Percentiles rank a stretch among this genome's conserved stretches.
These are phyloP conservation scores for Pelodiscus sinensis DNA, from an alignment of 2,113 vertebrate genomes.

Conservation along the genomic window DNA sequence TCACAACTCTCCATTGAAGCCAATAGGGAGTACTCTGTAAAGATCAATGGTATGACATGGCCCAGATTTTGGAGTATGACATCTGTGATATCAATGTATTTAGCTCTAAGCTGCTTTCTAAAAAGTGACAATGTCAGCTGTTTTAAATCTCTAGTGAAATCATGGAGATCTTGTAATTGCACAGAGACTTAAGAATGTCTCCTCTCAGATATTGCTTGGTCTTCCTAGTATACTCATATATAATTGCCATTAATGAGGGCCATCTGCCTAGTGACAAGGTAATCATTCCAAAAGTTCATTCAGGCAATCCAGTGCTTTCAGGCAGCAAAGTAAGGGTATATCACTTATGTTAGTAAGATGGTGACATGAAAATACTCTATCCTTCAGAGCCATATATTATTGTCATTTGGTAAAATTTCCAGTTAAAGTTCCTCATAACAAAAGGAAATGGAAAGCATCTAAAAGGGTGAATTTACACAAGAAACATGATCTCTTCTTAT, in stretches of 20 bases:
- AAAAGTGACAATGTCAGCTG: constrained; percentile 56
- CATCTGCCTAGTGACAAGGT: constrained; percentile 52
- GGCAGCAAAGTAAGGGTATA: background rate
- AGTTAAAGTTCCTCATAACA: background rate
- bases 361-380: background rate
- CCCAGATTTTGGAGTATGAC: constrained; percentile 20
- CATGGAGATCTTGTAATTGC: constrained; percentile 30
- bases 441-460: background rate
- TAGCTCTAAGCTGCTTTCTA: constrained; percentile 32
- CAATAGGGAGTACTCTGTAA: constrained; percentile 41
- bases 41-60: background rate
- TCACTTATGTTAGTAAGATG: background rate
- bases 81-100: constrained; percentile 39
- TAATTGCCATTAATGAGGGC: constrained; percentile 63
- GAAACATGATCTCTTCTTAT: background rate
- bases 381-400: constrained; percentile 3
- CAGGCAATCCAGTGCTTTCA: background rate
- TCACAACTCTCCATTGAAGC: constrained; percentile 6
- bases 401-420: constrained; percentile 13
- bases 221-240: constrained; percentile 16
- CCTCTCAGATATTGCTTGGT: constrained; percentile 48
- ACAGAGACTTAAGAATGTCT: constrained; percentile 47
- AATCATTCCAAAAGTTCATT: constrained; percentile 46
- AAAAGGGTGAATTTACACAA: background rate
- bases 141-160: constrained; percentile 57